Evolutionary conservation across 30 jellyfish, hydroid and myxozoan species (phyloP).

Genomic region (Sanderia malayensis): DNA sequence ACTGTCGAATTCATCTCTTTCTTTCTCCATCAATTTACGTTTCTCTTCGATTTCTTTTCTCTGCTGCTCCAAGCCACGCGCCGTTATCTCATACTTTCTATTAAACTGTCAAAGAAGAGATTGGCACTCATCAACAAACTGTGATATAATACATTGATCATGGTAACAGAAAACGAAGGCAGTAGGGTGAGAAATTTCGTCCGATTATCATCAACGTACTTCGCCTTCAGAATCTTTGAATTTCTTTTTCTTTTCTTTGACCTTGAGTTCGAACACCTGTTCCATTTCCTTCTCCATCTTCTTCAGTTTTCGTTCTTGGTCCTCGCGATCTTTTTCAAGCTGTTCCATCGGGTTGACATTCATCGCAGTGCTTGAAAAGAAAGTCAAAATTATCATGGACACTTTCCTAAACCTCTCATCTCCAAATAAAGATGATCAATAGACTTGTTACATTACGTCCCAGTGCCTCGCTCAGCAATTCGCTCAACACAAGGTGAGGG

Average conservation of each 20-base stretch:
- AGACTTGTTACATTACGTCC: too few relatives aligned
- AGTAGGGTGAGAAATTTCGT: not conserved
- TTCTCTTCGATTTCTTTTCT: conserved; percentile 80
- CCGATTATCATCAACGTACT: conserved; percentile 42
- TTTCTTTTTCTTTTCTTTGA: conserved; percentile 94
- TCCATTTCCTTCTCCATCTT: conserved; percentile 99
- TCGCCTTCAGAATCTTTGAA: conserved; percentile 96
- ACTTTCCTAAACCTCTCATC: too few relatives aligned
- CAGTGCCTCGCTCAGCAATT: too few relatives aligned
- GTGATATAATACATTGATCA: too few relatives aligned
- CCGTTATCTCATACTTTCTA: conserved; percentile 90
- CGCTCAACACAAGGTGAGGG: too few relatives aligned
- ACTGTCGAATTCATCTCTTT: conserved; percentile 78
- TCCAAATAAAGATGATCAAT: too few relatives aligned
- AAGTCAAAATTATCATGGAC: too few relatives aligned
- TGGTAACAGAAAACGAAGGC: conserved; percentile 3
- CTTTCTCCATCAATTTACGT: conserved; percentile 74
- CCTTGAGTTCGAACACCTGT: conserved; percentile 97
- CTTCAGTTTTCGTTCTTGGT: conserved; percentile 89
- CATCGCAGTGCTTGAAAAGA: conserved; percentile 80
- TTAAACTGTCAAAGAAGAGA: conserved; percentile 59
- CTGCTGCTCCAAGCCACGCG: conserved; percentile 87
- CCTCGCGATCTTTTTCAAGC: conserved; percentile 94
- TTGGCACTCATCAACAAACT: too few relatives aligned
- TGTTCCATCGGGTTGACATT: conserved; percentile 98